phyloP scores from a whole-genome alignment of 2,113 vertebrate species.

The Pomatorhinus ruficollis region DNA sequence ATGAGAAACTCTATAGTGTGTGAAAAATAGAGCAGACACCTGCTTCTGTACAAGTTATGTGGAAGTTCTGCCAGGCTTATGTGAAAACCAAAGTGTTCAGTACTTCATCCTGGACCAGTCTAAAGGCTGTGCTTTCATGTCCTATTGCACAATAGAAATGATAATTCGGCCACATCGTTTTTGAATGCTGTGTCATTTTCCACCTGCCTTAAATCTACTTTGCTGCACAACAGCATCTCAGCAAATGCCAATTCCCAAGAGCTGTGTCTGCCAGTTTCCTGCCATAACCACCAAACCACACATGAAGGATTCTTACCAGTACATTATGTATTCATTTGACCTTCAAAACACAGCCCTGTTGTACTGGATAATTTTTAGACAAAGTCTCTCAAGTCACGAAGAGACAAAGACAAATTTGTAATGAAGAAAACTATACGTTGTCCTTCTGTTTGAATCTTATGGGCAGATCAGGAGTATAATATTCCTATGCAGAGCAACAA shows the following conservation, averaged over 20 bases:
- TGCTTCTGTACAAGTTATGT: neutral
- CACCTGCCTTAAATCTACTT: constrained; percentile 39
- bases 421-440: neutral
- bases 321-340: neutral
- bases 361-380: neutral
- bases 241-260: neutral
- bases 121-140: neutral
- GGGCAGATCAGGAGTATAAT: neutral
- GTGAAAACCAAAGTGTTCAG: neutral
- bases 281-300: constrained; percentile 27
- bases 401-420: neutral
- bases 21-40: neutral
- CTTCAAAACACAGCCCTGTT: neutral
- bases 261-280: neutral
- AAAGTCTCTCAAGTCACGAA: neutral
- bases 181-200: neutral
- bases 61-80: neutral
- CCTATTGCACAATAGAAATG: neutral
- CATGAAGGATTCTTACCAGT: neutral
- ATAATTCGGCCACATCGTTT: neutral
- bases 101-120: neutral
- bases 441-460: neutral
- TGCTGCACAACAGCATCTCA: neutral
- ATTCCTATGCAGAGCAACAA: neutral
- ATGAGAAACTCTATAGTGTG: neutral